These are phyloP conservation scores for Sebastes hubbsi DNA, from an alignment of 2,797 vertebrate species.

Conservation along the genomic window DNA sequence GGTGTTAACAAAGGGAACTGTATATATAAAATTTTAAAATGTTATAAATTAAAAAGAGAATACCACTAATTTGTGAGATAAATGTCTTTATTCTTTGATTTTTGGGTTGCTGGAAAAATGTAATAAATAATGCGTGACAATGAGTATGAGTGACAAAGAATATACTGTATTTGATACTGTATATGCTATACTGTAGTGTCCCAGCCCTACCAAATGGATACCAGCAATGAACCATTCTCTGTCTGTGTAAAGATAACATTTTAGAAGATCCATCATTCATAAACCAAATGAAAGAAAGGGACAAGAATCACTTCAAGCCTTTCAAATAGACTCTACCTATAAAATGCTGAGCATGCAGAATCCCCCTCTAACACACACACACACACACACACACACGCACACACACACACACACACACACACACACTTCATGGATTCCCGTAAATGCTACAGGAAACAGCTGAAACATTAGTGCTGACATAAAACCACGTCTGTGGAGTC, in stretches of 20 bases:
- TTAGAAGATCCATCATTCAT: slow-evolving; percentile 28
- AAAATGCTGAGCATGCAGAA: slow-evolving; percentile 36
- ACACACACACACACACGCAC: background rate
- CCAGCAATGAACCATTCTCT: background rate
- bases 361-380: background rate
- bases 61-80: too few relatives aligned
- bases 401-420: slow-evolving; percentile 8
- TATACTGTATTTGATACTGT: too few relatives aligned
- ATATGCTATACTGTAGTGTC: too few relatives aligned
- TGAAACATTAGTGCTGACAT: slow-evolving; percentile 76
- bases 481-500: slow-evolving; percentile 63
- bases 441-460: slow-evolving; percentile 74
- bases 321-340: slow-evolving; percentile 16
- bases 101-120: too few relatives aligned
- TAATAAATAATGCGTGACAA: too few relatives aligned
- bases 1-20: too few relatives aligned
- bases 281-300: slow-evolving; percentile 9
- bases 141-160: too few relatives aligned
- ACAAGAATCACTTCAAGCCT: background rate
- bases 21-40: too few relatives aligned
- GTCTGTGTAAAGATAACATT: background rate
- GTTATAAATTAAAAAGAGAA: too few relatives aligned
- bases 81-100: too few relatives aligned
- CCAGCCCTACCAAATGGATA: background rate
- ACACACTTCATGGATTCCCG: slow-evolving; percentile 54